A percentile compares a stretch with the other conserved stretches of the same genome.
phyloP scores from a whole-genome alignment of 2,113 vertebrate species.

The Aldabrachelys gigantea region DNA sequence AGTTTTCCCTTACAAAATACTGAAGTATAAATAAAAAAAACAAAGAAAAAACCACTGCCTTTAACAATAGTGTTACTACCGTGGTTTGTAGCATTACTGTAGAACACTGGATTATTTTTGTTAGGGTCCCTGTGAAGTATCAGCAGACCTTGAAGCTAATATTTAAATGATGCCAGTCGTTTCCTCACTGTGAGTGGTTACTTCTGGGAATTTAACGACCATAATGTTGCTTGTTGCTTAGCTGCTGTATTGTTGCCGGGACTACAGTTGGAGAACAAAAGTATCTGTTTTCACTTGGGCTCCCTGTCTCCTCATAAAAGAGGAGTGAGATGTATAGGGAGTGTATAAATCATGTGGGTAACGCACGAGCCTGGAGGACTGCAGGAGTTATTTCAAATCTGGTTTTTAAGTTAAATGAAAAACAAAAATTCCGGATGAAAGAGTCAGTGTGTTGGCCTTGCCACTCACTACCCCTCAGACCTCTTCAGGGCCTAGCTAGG shows the following conservation, averaged over 20 bases:
- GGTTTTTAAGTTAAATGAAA: background rate
- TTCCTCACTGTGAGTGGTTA: background rate
- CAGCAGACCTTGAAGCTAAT: slow-evolving; percentile 11
- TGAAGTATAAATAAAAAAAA: background rate
- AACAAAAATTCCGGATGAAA: background rate
- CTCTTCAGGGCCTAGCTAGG: background rate
- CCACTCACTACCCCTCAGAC: background rate
- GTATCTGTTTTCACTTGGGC: slow-evolving; percentile 13
- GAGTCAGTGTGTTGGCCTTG: background rate
- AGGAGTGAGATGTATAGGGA: background rate
- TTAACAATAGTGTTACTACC: background rate
- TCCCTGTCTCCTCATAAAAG: background rate
- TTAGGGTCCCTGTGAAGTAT: slow-evolving; percentile 23
- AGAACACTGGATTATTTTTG: background rate
- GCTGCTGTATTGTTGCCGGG: slow-evolving; percentile 24
- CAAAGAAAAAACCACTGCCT: background rate
- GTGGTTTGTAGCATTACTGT: background rate
- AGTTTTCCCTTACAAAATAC: background rate
- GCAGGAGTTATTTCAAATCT: background rate
- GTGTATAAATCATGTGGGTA: background rate
- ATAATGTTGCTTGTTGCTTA: slow-evolving; percentile 48
- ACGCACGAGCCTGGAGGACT: background rate
- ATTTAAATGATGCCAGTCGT: slow-evolving; percentile 19
- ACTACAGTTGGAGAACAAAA: background rate
- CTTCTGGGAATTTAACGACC: slow-evolving; percentile 13